Base-by-base conservation (phyloP, 1,140 invertebrate genomes). In the Orchesella cincta region DNA sequence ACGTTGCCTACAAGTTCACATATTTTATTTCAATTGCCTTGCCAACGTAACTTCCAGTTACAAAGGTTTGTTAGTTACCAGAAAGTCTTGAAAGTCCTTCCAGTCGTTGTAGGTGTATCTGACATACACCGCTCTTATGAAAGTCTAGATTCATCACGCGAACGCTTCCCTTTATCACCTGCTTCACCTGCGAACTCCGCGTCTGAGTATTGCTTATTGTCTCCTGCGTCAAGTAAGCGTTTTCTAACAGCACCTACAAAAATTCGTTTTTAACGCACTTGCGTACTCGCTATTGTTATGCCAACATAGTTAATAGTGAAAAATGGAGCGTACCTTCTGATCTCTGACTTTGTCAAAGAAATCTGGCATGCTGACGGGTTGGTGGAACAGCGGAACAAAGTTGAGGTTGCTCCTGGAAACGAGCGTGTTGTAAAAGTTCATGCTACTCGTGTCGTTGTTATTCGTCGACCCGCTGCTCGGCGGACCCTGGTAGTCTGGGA, bases 101-200 rank as follows among this genome's bases (percentile, higher is more conserved):
- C 96, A 98, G 28, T 90, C 89, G 84, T 97, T 93, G 79, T 93
- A 87, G 0, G 93, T 92, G 85, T 96, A 97, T 57, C 96, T 89
- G 52, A 97, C 89, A 81, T 92, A 90, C 18, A 98, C 94, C n/a
- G 29, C 90, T 91, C 87, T 98, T 98, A 83, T 97, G 91, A 85
- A 93, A 98, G 83, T 94, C 92, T 57, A 98, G 85, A 85, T 98
- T 98, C 52, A 93, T 87, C 12, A 98, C 96, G 31, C 95, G 88
- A 1, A 97, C 92, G 0, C 91, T 90, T 18, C 95, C 95, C 18
- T 90, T 90, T n/a, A 98, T 90, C n/a, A 90, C 92, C 76, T 86
- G 82, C 51, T 93, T 89, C 33, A 89, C 89, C 0, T 90, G 85
- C 39, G 18, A 5, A 5, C 5, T 18, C 23, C 12, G 23, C 52